A percentile compares a stretch with the other conserved stretches of the same genome.
phyloP scores from a whole-genome alignment of 2,113 vertebrate genomes.

The Actinemys pallida region DNA sequence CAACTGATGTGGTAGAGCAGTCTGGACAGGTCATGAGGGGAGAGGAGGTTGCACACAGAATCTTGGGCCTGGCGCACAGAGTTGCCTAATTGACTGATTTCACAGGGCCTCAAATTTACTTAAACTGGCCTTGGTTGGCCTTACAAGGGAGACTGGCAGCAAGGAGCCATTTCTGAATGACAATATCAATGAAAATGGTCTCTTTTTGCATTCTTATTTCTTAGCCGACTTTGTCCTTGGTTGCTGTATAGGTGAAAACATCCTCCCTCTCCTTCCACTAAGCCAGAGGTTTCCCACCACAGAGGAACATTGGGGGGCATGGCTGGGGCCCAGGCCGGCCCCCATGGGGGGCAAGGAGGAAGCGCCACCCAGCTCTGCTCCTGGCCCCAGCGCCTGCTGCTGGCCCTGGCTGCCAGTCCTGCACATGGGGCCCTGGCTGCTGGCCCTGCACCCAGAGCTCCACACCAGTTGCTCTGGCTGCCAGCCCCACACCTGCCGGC shows the following conservation, averaged over 20 bases:
- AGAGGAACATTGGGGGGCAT: too few relatives aligned
- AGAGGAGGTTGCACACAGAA: neutral
- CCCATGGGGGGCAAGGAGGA: too few relatives aligned
- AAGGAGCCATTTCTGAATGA: neutral
- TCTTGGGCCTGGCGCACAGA: neutral
- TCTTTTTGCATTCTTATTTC: slow-evolving; percentile 7
- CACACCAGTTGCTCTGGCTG: too few relatives aligned
- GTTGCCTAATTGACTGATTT: neutral
- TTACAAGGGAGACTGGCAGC: slow-evolving; percentile 1
- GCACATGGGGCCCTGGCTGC: too few relatives aligned
- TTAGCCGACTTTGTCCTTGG: neutral
- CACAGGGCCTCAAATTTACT: neutral
- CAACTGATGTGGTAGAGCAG: neutral
- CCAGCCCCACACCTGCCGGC: too few relatives aligned
- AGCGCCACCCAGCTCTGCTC: too few relatives aligned
- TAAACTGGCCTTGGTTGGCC: neutral
- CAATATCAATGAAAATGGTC: neutral
- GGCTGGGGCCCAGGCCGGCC: too few relatives aligned
- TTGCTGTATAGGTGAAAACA: neutral
- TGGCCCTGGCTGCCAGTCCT: too few relatives aligned
- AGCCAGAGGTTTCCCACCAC: too few relatives aligned
- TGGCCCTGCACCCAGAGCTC: too few relatives aligned
- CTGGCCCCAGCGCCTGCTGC: too few relatives aligned
- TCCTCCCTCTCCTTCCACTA: neutral
- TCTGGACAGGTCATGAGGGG: neutral